phyloP scores from a whole-genome alignment of 2,797 vertebrate species.

The Gobio occitaniae region DNA sequence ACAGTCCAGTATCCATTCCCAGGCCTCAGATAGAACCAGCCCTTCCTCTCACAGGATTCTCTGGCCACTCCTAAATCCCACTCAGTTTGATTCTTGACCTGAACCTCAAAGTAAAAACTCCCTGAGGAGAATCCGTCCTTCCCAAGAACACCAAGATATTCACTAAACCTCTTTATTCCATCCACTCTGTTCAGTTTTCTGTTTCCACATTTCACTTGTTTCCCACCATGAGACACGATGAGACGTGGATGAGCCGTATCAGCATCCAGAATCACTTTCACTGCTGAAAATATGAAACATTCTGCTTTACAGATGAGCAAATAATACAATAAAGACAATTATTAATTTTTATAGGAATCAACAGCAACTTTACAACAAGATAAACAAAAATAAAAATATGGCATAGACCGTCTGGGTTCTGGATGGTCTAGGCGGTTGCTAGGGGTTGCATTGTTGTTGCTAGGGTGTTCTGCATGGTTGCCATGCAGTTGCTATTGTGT shows the following conservation, averaged over 20 bases:
- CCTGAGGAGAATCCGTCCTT: not conserved
- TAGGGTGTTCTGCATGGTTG: no score
- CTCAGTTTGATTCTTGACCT: not conserved
- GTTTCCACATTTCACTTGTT: not conserved
- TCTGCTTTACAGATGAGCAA: not conserved
- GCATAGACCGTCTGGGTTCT: not conserved
- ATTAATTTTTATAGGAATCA: not conserved
- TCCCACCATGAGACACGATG: not conserved
- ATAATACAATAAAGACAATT: not conserved
- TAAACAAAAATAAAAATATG: not conserved
- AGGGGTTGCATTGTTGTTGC: no score
- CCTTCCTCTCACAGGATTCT: not conserved
- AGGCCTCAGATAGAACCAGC: not conserved
- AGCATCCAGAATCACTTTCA: not conserved
- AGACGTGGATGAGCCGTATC: not conserved
- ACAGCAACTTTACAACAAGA: not conserved
- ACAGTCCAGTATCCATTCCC: conserved; percentile 36
- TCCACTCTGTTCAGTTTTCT: not conserved
- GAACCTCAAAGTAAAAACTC: conserved; percentile 1
- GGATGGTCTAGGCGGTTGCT: no score
- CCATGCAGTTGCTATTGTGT: no score
- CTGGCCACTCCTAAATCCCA: conserved; percentile 19
- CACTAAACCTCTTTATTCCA: not conserved
- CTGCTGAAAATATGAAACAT: not conserved
- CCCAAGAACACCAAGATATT: not conserved